Evolutionary conservation across 53 echinoderm and acorn worm species (phyloP).

Genomic region (Holothuria scabra): DNA sequence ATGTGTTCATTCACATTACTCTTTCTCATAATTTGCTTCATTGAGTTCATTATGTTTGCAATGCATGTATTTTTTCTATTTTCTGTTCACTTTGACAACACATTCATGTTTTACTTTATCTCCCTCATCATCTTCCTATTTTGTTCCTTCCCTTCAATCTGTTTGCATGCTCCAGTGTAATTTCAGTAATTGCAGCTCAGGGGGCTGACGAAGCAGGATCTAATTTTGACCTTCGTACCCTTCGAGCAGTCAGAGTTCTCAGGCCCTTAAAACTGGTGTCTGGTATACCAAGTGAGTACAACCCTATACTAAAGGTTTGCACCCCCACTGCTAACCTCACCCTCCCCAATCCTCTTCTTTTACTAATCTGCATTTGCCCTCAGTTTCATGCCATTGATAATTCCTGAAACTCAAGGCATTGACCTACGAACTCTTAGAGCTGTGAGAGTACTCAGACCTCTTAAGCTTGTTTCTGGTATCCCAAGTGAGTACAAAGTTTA

Average conservation of each 20-base stretch:
- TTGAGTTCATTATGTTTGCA: slow-evolving; percentile 13
- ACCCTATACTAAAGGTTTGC: slow-evolving; percentile 44
- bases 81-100: slow-evolving; percentile 33
- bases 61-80: slow-evolving; percentile 8
- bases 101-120: slow-evolving; percentile 42
- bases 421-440: slow-evolving; percentile 96
- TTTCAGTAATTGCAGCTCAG: slow-evolving; percentile 49
- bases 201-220: slow-evolving; percentile 15
- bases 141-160: slow-evolving; percentile 25
- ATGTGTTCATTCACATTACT: too few relatives aligned
- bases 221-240: slow-evolving; percentile 74
- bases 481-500: slow-evolving; percentile 91
- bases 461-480: slow-evolving; percentile 99
- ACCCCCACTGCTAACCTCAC: slow-evolving; percentile 24
- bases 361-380: slow-evolving; percentile 54
- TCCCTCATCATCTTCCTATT: slow-evolving; percentile 28
- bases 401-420: slow-evolving; percentile 33
- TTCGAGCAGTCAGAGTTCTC: slow-evolving; percentile 85
- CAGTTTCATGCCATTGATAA: slow-evolving; percentile 49
- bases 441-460: slow-evolving; percentile 98
- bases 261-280: slow-evolving; percentile 98
- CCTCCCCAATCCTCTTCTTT: slow-evolving; percentile 43
- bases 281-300: slow-evolving; percentile 87
- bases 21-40: background rate
- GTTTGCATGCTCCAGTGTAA: slow-evolving; percentile 48